A percentile compares a stretch with the other conserved stretches of the same genome.
Conservation (phyloP, 2,888 invertebrate genomes). For the Reticulitermes lucifugus region DNA sequence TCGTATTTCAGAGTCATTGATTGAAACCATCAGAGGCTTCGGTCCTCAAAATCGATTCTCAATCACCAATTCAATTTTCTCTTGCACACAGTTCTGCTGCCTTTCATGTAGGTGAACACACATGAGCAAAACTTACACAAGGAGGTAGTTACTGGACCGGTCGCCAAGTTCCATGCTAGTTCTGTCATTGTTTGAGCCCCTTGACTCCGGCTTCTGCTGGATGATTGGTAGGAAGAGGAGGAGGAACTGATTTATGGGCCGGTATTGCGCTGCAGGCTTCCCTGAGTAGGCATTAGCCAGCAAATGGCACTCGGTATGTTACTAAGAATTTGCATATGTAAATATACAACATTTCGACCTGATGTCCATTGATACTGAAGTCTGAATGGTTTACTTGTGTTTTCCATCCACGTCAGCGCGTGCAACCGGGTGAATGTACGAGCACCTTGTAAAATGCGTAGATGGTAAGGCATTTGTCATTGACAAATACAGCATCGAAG, state of each 20-base stretch:
- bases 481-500: not conserved
- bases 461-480: not conserved
- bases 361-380: not conserved
- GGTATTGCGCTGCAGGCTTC: not conserved
- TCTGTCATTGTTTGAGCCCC: not conserved
- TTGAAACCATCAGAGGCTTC: not conserved
- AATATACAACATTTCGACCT: not conserved
- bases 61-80: constrained; percentile 1
- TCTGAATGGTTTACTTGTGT: not conserved
- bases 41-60: not conserved
- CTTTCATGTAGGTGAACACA: not conserved
- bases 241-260: not conserved
- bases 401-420: not conserved
- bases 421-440: not conserved
- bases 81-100: not conserved
- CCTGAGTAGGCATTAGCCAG: not conserved
- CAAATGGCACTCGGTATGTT: not conserved
- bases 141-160: too few relatives aligned
- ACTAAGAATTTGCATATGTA: not conserved
- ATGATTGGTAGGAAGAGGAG: not conserved
- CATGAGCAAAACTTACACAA: too few relatives aligned
- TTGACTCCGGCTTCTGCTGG: not conserved
- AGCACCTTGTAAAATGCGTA: not conserved
- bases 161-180: too few relatives aligned
- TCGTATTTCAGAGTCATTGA: not conserved